Conservation (phyloP, 2,797 vertebrate species). For the Tiaroga cobitis region DNA sequence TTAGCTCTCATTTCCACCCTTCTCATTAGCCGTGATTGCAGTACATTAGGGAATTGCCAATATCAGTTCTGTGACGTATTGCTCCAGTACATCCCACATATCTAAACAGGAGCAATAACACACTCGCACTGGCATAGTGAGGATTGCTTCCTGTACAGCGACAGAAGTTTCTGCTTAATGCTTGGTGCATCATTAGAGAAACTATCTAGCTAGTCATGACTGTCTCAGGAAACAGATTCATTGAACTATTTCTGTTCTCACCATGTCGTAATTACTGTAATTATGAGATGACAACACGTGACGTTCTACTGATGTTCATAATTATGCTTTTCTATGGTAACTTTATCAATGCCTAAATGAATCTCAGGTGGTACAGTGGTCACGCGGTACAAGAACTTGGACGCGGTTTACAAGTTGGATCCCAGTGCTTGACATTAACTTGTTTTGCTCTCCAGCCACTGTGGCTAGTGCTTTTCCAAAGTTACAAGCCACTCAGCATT, state of each 20-base stretch:
- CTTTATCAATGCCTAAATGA: too few relatives aligned
- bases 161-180: neutral
- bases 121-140: neutral
- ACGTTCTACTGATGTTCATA: neutral
- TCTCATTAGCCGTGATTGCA: constrained; percentile 7
- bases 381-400: too few relatives aligned
- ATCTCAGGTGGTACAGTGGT: too few relatives aligned
- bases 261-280: neutral
- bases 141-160: neutral
- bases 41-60: neutral
- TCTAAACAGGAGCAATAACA: neutral
- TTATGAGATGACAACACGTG: neutral
- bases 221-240: neutral
- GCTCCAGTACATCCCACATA: neutral
- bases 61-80: neutral
- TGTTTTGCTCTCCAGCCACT: too few relatives aligned
- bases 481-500: too few relatives aligned
- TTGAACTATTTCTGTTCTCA: neutral
- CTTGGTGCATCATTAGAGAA: neutral
- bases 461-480: too few relatives aligned
- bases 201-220: neutral
- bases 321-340: too few relatives aligned
- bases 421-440: too few relatives aligned
- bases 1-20: neutral
- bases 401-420: too few relatives aligned